Evolutionary conservation across 2,797 vertebrate species (phyloP).

Genomic region (Rhinichthys osculus): DNA sequence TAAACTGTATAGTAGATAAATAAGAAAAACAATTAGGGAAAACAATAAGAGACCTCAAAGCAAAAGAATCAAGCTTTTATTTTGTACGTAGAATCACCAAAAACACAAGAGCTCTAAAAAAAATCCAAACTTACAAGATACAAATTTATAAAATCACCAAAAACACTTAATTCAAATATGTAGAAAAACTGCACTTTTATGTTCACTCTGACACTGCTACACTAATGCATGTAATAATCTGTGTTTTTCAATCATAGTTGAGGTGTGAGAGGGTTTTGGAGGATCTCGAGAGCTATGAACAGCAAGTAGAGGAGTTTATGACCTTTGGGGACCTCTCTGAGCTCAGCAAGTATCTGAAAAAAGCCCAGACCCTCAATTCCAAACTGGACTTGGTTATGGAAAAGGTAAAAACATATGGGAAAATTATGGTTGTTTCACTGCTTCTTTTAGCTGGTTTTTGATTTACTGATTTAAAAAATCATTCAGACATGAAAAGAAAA

Average conservation of each 20-base stretch:
- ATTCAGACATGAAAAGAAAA: not conserved
- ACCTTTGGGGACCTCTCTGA: constrained; percentile 80
- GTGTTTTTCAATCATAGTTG: constrained; percentile 71
- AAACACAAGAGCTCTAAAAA: not conserved
- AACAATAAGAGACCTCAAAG: not conserved
- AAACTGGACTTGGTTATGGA: constrained; percentile 83
- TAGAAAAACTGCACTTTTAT: not conserved
- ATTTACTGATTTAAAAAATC: not conserved
- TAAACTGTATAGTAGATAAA: not conserved
- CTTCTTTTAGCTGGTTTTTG: not conserved
- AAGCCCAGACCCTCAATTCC: constrained; percentile 80
- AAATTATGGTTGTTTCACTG: not conserved
- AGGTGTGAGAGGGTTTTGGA: constrained; percentile 80
- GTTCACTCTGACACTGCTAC: not conserved
- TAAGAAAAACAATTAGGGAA: not conserved
- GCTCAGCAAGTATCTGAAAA: constrained; percentile 84
- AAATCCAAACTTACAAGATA: not conserved
- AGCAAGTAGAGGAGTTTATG: constrained; percentile 82
- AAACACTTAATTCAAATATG: not conserved
- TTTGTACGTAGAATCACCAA: not conserved
- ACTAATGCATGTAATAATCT: constrained; percentile 19
- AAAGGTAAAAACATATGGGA: constrained; percentile 74
- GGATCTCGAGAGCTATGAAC: constrained; percentile 82
- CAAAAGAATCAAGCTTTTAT: not conserved
- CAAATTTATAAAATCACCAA: not conserved